Conservation (phyloP, 2,888 invertebrate species). For the Dryadula phaetusa region DNA sequence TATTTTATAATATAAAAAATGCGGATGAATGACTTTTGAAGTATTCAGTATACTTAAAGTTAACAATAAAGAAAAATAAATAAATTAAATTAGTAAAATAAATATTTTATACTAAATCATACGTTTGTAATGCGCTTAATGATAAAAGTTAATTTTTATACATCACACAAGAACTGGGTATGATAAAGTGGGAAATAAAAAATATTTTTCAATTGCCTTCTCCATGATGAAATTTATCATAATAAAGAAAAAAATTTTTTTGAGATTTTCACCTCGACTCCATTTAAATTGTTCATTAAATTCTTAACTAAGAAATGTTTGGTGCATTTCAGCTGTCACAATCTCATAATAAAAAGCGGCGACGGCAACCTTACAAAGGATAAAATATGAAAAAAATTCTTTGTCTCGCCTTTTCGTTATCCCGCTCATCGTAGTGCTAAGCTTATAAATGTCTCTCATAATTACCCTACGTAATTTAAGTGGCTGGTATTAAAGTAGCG, state of each 20-base stretch:
- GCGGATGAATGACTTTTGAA: no score
- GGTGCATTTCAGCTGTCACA: conserved; percentile 17
- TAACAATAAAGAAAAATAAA: no score
- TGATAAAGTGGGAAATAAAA: no score
- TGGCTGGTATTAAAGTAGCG: conserved; percentile 36
- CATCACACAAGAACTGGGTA: no score
- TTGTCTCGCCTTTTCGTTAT: conserved; percentile 31
- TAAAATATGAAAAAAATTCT: conserved; percentile 33
- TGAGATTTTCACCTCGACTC: neutral
- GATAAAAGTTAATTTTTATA: no score
- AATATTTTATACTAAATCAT: no score
- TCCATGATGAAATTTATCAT: neutral
- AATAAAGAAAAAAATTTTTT: neutral
- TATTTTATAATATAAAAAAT: no score
- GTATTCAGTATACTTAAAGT: no score
- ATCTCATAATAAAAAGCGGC: conserved; percentile 25
- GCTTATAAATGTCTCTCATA: conserved; percentile 38
- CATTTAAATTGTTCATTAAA: conserved; percentile 20
- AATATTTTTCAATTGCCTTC: neutral
- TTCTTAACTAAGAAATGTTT: conserved; percentile 13
- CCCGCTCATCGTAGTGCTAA: conserved; percentile 28
- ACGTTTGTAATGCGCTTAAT: no score
- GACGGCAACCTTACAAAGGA: conserved; percentile 27
- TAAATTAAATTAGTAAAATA: no score
- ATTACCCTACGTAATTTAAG: conserved; percentile 42